Evolutionary conservation across 2,888 invertebrate genomes (phyloP), one percentile per base, ranked within the genome.

Genomic region (Villa cingulata): DNA sequence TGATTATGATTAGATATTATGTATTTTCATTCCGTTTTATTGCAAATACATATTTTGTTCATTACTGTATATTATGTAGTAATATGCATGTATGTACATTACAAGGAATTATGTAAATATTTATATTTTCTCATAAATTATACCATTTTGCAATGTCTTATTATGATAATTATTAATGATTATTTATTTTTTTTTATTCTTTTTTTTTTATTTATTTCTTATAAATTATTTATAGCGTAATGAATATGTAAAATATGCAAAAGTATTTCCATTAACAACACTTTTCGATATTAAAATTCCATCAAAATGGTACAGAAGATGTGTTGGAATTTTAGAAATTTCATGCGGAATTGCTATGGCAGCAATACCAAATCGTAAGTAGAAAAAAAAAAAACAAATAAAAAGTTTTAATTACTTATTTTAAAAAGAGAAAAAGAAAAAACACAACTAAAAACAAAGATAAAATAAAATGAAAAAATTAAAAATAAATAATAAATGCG

Each of bases 221-320:
- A 12, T 32, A 12, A 12, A 12, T 63, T 65, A 59, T 55, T 80
- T 81, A 54, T 76, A 91, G 90, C 77, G 91, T 63, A 88, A 88
- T 70, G 90, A 91, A 68, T 92, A 89, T 64, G 90, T 91, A n/a
- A 86, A 88, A 70, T 91, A 91, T 69, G 86, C 91, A n/a, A 91
- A 91, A 74, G 90, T 90, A 49, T 91, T 92, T 68, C 91, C 91
- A 40, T 70, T 91, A 43, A 76, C 86, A 43, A 83, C 83, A 56
- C 75, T 80, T 50, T 70, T 91, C 54, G 86, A 87, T 61, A 80
- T 90, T 61, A 90, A 90, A 72, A 75, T 92, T 55, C 88, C 90
- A 43, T 88, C 90, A 48, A 91, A 91, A 75, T 89, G 89, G 88
- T 91, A 90, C 65, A 74, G 91, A 57, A 76, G 89, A 61, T 76